These are phyloP conservation scores for Campylomormyrus numenius DNA, from an alignment of 2,113 vertebrate species.

Conservation along the genomic window DNA sequence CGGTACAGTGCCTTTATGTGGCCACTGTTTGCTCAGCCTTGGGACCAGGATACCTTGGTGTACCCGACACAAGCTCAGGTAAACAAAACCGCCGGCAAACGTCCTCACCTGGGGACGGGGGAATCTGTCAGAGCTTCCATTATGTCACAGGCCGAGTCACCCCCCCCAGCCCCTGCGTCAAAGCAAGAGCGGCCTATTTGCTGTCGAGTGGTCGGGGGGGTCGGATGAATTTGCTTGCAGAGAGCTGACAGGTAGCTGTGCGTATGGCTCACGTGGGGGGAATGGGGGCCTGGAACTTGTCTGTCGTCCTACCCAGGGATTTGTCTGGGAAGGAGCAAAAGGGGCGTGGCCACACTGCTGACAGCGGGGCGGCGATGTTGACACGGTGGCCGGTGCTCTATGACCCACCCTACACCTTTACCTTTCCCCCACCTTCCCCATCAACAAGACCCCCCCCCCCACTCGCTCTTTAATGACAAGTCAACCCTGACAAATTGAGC, in stretches of 20 bases:
- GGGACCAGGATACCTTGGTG: constrained; percentile 45
- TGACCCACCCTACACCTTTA: background rate
- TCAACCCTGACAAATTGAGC: background rate
- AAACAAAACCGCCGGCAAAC: constrained; percentile 63
- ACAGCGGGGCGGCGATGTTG: background rate
- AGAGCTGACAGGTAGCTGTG: constrained; percentile 23
- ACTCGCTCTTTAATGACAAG: background rate
- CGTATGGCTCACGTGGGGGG: background rate
- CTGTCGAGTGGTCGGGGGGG: constrained; percentile 66
- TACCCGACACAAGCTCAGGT: constrained; percentile 55
- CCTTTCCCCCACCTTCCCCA: background rate
- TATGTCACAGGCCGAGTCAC: constrained; percentile 60
- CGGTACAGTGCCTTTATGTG: constrained; percentile 56
- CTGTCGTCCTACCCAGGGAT: background rate
- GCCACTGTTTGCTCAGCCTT: constrained; percentile 58
- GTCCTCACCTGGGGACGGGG: constrained; percentile 50
- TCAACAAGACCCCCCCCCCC: background rate
- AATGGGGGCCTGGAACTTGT: background rate
- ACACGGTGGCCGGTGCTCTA: background rate
- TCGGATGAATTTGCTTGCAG: constrained; percentile 50
- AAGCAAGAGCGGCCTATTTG: constrained; percentile 65
- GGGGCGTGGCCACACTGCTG: background rate
- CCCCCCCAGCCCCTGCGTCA: constrained; percentile 57
- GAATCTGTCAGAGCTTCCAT: constrained; percentile 68
- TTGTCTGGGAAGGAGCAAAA: background rate